phyloP scores from a whole-genome alignment of 2,113 vertebrate genomes.

The Nettapus auritus region DNA sequence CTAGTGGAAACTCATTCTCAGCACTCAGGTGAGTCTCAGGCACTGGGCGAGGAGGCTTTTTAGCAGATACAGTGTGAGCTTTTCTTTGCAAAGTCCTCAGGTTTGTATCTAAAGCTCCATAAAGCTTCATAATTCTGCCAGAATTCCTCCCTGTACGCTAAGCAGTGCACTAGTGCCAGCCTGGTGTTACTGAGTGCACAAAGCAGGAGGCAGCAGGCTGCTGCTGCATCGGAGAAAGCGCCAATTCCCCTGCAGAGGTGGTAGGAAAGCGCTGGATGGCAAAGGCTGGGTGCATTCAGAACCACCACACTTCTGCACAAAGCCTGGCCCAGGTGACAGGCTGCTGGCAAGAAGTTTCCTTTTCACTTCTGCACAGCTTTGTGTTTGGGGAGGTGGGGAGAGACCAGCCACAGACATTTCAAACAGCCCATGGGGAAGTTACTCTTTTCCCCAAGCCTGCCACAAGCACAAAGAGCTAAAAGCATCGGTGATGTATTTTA shows the following conservation, averaged over 20 bases:
- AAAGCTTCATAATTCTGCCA: not conserved
- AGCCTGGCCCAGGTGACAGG: not conserved
- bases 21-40: not conserved
- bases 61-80: not conserved
- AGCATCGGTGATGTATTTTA: not conserved
- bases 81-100: not conserved
- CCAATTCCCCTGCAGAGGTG: not conserved
- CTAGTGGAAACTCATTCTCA: not conserved
- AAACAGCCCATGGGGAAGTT: not conserved
- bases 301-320: not conserved
- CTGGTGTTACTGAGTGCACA: rapidly evolving
- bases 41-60: not conserved
- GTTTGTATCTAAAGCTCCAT: not conserved
- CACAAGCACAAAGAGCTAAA: not conserved
- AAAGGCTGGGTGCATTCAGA: not conserved
- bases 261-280: not conserved
- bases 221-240: not conserved
- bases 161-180: not conserved
- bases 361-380: not conserved
- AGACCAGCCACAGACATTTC: not conserved
- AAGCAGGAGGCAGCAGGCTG: not conserved
- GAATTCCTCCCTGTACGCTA: not conserved
- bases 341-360: not conserved
- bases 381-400: not conserved
- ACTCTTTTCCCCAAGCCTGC: not conserved